These are phyloP conservation scores for Halictus rubicundus DNA, from an alignment of 1,140 invertebrate genomes.

Conservation along the genomic window DNA sequence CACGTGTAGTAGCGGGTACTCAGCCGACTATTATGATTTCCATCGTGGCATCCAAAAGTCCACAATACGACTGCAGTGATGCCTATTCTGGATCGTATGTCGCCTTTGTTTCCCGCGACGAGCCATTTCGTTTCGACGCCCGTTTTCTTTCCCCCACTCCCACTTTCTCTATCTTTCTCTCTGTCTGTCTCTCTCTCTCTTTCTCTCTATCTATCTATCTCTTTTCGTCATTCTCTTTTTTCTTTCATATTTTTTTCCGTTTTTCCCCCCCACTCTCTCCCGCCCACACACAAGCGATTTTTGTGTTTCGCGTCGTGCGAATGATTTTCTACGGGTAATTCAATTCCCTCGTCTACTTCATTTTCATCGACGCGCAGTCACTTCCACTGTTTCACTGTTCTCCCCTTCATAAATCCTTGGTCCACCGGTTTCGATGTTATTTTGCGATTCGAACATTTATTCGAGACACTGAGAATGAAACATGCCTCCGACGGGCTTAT, in stretches of 20 bases:
- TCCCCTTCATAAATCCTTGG: background rate
- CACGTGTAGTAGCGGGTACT: slow-evolving; percentile 58
- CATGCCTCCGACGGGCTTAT: slow-evolving; percentile 36
- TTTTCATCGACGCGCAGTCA: slow-evolving; percentile 40
- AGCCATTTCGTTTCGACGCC: slow-evolving; percentile 36
- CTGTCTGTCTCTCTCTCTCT: too few species aligned
- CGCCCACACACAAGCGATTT: background rate
- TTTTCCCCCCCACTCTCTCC: background rate
- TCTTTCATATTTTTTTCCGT: too few species aligned
- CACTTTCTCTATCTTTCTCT: too few species aligned
- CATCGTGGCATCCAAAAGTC: slow-evolving; percentile 80
- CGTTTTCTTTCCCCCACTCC: slow-evolving; percentile 59
- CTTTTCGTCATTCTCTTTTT: too few species aligned
- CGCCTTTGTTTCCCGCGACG: slow-evolving; percentile 62
- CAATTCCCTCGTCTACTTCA: slow-evolving; percentile 43
- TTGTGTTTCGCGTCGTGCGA: slow-evolving; percentile 2
- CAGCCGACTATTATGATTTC: slow-evolving; percentile 60
- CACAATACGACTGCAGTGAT: slow-evolving; percentile 82
- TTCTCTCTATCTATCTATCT: too few species aligned
- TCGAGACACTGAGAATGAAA: background rate
- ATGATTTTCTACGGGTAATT: slow-evolving; percentile 22
- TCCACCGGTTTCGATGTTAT: slow-evolving; percentile 1
- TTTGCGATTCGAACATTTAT: slow-evolving; percentile 3
- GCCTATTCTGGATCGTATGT: slow-evolving; percentile 80
- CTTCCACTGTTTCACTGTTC: slow-evolving; percentile 2